Conservation (phyloP, 1,140 invertebrate species). For the Drosophila tani region DNA sequence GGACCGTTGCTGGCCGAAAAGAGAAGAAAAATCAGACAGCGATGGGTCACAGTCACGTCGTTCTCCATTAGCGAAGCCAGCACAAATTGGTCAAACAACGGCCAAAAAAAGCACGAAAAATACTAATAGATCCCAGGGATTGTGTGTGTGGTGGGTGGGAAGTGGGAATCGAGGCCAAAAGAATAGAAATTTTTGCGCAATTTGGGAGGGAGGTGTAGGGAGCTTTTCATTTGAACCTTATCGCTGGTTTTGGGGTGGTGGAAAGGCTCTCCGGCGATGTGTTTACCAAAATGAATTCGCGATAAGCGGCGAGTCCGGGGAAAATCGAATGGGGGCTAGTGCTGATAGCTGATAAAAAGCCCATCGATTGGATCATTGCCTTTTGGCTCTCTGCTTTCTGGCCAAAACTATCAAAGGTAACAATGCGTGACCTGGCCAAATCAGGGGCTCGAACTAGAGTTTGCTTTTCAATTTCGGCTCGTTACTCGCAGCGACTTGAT, state of each 20-base stretch:
- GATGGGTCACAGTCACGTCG: constrained; percentile 36
- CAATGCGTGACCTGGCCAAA: constrained; percentile 74
- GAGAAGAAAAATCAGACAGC: background rate
- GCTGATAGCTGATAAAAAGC: constrained; percentile 36
- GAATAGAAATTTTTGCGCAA: constrained; percentile 23
- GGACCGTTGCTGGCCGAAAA: constrained; percentile 60
- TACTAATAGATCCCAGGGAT: constrained; percentile 17
- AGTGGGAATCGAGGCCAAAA: constrained; percentile 44
- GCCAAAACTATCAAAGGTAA: background rate
- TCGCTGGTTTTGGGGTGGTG: background rate
- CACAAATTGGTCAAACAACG: constrained; percentile 35
- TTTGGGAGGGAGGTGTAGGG: background rate
- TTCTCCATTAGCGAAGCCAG: constrained; percentile 30
- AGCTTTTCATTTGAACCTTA: constrained; percentile 35
- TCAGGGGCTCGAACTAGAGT: constrained; percentile 50
- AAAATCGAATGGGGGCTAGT: constrained; percentile 24
- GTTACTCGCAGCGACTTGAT: constrained; percentile 36
- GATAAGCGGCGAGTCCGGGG: constrained; percentile 54
- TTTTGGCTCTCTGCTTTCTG: constrained; percentile 1
- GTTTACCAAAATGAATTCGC: constrained; percentile 66
- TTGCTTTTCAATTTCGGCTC: constrained; percentile 44
- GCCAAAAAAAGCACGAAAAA: constrained; percentile 8
- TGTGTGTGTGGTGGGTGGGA: background rate
- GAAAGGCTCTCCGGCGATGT: constrained; percentile 15
- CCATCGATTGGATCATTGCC: constrained; percentile 53